A percentile compares a stretch with the other conserved stretches of the same genome.
These are phyloP conservation scores for Linepithema humile DNA, from an alignment of 1,140 invertebrate genomes.

Conservation along the genomic window DNA sequence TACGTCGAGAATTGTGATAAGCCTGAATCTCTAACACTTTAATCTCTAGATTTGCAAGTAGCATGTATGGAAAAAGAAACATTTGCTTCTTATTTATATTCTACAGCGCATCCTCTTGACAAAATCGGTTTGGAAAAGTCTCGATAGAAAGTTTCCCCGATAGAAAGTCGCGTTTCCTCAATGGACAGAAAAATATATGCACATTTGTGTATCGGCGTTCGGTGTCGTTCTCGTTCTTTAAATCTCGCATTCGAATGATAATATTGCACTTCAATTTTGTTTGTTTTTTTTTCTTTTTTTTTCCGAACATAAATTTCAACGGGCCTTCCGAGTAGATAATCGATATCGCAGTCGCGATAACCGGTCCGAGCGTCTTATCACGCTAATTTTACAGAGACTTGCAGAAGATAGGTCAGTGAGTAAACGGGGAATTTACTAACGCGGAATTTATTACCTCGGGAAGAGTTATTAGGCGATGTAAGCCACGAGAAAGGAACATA, in stretches of 20 bases:
- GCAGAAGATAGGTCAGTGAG: slow-evolving; percentile 45
- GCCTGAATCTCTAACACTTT: too few species aligned
- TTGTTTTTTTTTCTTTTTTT: too few species aligned
- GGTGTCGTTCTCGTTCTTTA: neutral
- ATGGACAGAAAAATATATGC: neutral
- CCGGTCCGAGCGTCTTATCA: slow-evolving; percentile 23
- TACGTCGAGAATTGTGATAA: too few species aligned
- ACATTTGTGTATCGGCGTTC: neutral
- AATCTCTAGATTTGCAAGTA: too few species aligned
- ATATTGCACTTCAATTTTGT: slow-evolving; percentile 38
- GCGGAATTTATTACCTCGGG: too few species aligned
- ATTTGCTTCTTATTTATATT: neutral
- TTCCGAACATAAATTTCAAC: slow-evolving; percentile 44
- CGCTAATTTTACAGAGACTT: neutral
- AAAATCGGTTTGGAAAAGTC: neutral
- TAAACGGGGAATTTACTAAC: slow-evolving; percentile 14
- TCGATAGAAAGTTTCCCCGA: too few species aligned
- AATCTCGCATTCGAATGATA: slow-evolving; percentile 2
- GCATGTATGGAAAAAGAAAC: too few species aligned
- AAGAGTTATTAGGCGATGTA: slow-evolving; percentile 2
- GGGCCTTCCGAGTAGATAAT: slow-evolving; percentile 33
- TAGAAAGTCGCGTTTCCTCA: too few species aligned
- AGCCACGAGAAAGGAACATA: neutral
- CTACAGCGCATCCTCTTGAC: too few species aligned
- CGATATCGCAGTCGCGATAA: slow-evolving; percentile 49